Conservation (phyloP, 1,140 invertebrate genomes). For the Drosophila murphyi region DNA sequence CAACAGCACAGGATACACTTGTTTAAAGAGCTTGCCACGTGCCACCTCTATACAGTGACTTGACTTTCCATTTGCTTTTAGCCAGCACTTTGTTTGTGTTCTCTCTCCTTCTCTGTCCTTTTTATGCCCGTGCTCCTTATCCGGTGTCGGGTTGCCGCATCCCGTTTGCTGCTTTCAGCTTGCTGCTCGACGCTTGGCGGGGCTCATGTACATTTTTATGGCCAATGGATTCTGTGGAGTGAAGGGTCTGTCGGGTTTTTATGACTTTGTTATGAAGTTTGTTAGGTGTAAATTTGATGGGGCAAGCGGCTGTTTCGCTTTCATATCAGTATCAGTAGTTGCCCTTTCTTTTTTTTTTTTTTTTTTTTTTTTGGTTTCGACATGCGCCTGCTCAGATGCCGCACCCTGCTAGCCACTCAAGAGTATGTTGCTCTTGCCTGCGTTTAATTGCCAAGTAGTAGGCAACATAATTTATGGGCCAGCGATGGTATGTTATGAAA, state of each 20-base stretch:
- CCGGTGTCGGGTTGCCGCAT: constrained; percentile 16
- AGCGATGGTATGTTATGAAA: constrained; percentile 62
- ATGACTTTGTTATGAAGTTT: constrained; percentile 81
- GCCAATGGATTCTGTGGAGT: constrained; percentile 18
- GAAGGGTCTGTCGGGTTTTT: constrained; percentile 45
- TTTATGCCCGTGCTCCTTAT: constrained; percentile 18
- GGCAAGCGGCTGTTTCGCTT: constrained; percentile 35
- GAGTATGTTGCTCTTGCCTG: constrained; percentile 5
- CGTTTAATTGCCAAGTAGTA: constrained; percentile 76
- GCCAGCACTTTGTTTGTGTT: constrained; percentile 21
- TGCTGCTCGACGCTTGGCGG: constrained; percentile 18
- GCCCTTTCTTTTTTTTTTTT: constrained; percentile 18
- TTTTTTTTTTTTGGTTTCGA: constrained; percentile 30
- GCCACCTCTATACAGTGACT: constrained; percentile 26
- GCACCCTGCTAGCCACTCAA: neutral
- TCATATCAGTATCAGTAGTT: constrained; percentile 38
- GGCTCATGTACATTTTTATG: constrained; percentile 69
- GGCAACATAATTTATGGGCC: constrained; percentile 78
- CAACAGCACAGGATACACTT: constrained; percentile 19
- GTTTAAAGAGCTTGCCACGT: constrained; percentile 63
- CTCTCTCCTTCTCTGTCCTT: neutral
- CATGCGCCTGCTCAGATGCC: constrained; percentile 37
- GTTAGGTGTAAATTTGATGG: constrained; percentile 81
- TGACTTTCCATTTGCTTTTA: constrained; percentile 39
- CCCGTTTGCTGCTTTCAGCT: constrained; percentile 13